phyloP scores from a whole-genome alignment of 2,113 vertebrate species.

The Neolamprologus brichardi region DNA sequence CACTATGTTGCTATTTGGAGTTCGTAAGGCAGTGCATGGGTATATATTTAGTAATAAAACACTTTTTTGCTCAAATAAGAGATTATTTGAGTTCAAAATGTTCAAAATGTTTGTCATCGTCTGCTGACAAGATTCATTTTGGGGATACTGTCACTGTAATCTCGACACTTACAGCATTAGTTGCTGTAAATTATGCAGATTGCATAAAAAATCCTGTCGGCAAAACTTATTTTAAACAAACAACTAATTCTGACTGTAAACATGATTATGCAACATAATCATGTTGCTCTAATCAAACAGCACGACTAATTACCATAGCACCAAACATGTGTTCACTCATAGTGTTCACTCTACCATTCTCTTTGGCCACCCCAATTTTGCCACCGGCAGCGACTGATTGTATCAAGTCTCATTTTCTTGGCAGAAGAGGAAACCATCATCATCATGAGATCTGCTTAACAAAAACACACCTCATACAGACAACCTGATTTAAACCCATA shows the following conservation, averaged over 20 bases:
- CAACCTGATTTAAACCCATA: not conserved
- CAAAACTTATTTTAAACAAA: constrained; percentile 68
- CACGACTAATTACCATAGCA: constrained; percentile 59
- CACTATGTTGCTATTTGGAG: not conserved
- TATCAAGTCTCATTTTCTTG: constrained; percentile 43
- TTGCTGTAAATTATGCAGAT: constrained; percentile 60
- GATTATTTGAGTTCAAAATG: not conserved
- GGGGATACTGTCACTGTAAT: not conserved
- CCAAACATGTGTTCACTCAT: constrained; percentile 43
- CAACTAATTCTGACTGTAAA: constrained; percentile 68
- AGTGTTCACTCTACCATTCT: constrained; percentile 3
- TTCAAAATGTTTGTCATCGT: not conserved
- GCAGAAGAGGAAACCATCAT: constrained; percentile 26
- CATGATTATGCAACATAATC: constrained; percentile 67
- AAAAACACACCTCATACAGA: not conserved
- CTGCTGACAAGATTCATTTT: not conserved
- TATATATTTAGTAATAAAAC: not conserved
- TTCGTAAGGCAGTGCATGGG: not conserved
- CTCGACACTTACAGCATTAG: constrained; percentile 20
- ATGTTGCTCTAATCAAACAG: constrained; percentile 62
- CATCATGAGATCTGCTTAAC: constrained; percentile 15
- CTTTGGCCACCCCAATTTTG: constrained; percentile 13
- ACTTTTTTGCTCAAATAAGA: not conserved
- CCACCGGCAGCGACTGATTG: constrained; percentile 41
- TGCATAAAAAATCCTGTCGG: constrained; percentile 60